Base-by-base conservation (phyloP, 1,140 invertebrate genomes). In the Caenorhabditis tropicalis region DNA sequence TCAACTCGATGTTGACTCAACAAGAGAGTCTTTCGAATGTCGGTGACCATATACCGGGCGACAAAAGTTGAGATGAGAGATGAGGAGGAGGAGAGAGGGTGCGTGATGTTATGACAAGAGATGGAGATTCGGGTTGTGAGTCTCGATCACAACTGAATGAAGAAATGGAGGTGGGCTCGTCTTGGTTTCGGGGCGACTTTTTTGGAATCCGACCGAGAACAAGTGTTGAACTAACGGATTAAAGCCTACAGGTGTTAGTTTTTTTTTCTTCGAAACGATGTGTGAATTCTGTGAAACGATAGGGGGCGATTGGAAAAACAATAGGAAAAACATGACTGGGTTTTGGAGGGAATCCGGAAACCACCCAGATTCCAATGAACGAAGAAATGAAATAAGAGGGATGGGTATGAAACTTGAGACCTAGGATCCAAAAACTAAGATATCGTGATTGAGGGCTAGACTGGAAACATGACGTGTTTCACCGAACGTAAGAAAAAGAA, bases 41-140 rank as follows among this genome's bases (percentile, higher is more conserved):
- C 33, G 65, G 21, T 74, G 65, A 74, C 36, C 65, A 74, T 74
- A 39, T 43, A 74, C 65, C 65, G 65, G n/a, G 65, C 65, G 65
- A 74, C 65, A 74, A 74, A 74, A 74, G 65, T 74, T 74, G 33
- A n/a, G 36, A 43, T 10, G 65, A 74, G 65, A 74, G 36, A 43
- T 74, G 65, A 43, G 33, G 29, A 24, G 65, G 65, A 74, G 65
- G n/a, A 24, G n/a, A 43, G 65, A 74, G 65, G 36, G 33, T 74
- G 65, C 65, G 65, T 74, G 65, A 74, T 74, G 65, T 74, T 74
- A 74, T 74, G 65, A 74, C 65, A 74, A 74, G n/a, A n/a, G n/a
- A n/a, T n/a, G 65, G 36, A 74, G 36, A 74, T 58, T 46, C 43
- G 43, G 43, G 43, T 46, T 16, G 12, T 4, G 58, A 74, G 65